phyloP scores from a whole-genome alignment of 2,797 vertebrate species.

The Gorsachius magnificus region DNA sequence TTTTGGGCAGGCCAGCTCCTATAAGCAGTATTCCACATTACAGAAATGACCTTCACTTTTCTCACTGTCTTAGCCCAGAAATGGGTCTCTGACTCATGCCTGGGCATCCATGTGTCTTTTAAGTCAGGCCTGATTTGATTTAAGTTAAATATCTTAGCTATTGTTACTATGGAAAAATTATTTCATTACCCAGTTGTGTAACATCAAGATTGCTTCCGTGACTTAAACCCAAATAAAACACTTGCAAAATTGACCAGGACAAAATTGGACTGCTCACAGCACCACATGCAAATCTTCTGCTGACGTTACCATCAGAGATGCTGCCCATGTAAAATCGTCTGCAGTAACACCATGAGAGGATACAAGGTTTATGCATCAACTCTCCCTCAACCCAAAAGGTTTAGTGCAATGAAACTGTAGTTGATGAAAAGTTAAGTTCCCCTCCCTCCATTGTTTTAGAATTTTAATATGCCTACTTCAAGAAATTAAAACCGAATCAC shows the following conservation, averaged over 20 bases:
- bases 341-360: neutral
- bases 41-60: neutral
- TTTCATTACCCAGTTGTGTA: neutral
- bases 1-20: neutral
- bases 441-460: too few species aligned
- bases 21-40: neutral
- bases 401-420: neutral
- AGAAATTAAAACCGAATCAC: neutral
- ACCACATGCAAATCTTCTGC: neutral
- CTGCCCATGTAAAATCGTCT: neutral
- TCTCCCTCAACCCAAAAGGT: neutral
- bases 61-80: neutral
- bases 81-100: neutral
- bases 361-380: neutral
- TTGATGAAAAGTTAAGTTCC: neutral
- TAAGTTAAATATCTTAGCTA: neutral
- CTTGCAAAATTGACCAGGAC: neutral
- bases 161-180: neutral
- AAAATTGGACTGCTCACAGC: neutral
- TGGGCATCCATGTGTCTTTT: neutral
- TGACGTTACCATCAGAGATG: neutral
- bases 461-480: neutral
- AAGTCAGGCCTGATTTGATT: neutral
- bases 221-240: neutral
- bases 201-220: neutral